These are phyloP conservation scores for Mercenaria mercenaria DNA, from an alignment of 1,140 invertebrate species.

Conservation along the genomic window DNA sequence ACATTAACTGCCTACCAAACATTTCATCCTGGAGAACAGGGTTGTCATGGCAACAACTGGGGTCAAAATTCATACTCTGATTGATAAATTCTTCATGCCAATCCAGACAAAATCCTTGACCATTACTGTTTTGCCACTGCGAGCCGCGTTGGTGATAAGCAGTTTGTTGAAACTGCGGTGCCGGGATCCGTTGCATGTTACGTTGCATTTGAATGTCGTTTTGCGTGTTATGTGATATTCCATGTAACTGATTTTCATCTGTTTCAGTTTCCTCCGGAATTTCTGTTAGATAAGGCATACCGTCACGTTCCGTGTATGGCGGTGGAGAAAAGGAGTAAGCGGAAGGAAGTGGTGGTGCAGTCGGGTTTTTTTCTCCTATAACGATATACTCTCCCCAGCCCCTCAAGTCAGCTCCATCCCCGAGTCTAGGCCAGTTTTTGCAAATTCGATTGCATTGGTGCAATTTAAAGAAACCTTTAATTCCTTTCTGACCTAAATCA, in stretches of 20 bases:
- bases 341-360: conserved; percentile 10
- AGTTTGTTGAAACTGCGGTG: not conserved
- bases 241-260: not conserved
- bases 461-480: conserved; percentile 62
- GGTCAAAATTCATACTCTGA: not conserved
- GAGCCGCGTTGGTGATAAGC: not conserved
- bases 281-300: not conserved
- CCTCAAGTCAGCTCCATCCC: conserved; percentile 53
- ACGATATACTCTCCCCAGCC: conserved; percentile 55
- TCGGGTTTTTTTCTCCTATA: not conserved
- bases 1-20: conserved; percentile 38
- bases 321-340: not conserved
- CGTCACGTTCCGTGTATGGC: conserved; percentile 6
- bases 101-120: not conserved
- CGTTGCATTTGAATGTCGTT: not conserved
- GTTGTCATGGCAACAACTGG: not conserved
- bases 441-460: conserved; percentile 65
- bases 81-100: conserved; percentile 54
- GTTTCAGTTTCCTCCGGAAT: not conserved
- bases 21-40: conserved; percentile 31
- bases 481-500: conserved; percentile 61
- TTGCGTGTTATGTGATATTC: not conserved
- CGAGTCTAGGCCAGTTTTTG: conserved; percentile 62
- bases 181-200: not conserved
- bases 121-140: not conserved